Conservation (phyloP, 2,888 invertebrate genomes). For the Lordiphosa andalusiaca region DNA sequence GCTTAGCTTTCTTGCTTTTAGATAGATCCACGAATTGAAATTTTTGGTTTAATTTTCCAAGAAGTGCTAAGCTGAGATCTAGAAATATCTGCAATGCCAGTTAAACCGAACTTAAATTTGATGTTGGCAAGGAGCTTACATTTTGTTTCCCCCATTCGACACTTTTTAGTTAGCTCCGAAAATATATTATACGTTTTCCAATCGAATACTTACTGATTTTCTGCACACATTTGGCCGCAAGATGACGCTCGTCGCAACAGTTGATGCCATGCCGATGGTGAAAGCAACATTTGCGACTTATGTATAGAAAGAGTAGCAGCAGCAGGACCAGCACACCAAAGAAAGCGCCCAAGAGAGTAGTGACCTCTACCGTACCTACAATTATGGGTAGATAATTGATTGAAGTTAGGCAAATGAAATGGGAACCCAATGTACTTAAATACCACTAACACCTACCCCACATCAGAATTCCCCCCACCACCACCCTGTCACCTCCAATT, state of each 20-base stretch:
- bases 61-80: no score
- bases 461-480: neutral
- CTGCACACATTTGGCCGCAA: conserved; percentile 79
- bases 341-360: conserved; percentile 92
- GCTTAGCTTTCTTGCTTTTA: no score
- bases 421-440: neutral
- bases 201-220: conserved; percentile 77
- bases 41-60: no score
- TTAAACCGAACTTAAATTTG: no score
- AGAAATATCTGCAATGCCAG: no score
- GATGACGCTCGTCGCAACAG: conserved; percentile 83
- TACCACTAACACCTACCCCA: neutral
- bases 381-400: neutral
- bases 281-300: conserved; percentile 89
- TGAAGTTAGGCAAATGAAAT: neutral
- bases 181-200: no score
- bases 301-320: conserved; percentile 91
- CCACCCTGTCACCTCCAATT: conserved; percentile 1
- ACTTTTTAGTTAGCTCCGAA: no score
- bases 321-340: conserved; percentile 91
- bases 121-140: no score
- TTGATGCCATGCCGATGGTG: conserved; percentile 83
- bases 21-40: no score
- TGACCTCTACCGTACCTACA: conserved; percentile 86
- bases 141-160: no score